Evolutionary conservation across 2,797 vertebrate genomes (phyloP).

Genomic region (Sarcoramphus papa): DNA sequence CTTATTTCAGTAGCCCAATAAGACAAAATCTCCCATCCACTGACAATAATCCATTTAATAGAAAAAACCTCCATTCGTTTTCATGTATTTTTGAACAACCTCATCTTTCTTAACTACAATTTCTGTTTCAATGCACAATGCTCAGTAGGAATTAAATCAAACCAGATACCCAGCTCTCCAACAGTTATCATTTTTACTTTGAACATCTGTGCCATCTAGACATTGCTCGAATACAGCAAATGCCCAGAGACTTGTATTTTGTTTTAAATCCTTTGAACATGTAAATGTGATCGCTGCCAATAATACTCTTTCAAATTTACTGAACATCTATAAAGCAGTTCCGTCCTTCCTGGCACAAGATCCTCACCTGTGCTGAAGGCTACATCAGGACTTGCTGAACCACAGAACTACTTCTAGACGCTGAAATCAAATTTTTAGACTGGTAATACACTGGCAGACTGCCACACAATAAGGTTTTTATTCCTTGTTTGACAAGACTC

Average conservation of each 20-base stretch:
- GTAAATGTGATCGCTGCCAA: neutral
- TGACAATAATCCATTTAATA: neutral
- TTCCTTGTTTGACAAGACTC: neutral
- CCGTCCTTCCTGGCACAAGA: neutral
- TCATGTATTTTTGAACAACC: neutral
- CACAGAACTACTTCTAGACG: neutral
- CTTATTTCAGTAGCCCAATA: neutral
- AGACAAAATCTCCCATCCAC: accelerated
- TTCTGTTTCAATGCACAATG: neutral
- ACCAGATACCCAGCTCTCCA: neutral
- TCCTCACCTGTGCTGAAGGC: neutral
- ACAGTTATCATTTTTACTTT: neutral
- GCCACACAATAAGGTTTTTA: neutral
- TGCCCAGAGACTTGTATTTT: neutral
- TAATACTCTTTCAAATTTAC: neutral
- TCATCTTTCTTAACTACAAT: neutral
- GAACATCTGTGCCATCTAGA: neutral
- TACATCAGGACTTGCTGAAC: neutral
- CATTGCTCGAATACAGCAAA: neutral
- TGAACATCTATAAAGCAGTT: neutral
- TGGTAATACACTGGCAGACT: neutral
- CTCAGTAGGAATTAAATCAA: neutral
- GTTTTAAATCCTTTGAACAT: neutral
- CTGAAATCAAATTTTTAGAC: neutral
- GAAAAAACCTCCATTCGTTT: neutral